Percentiles rank a stretch among this genome's conserved stretches.
Evolutionary conservation across 2,888 invertebrate genomes (phyloP).

Genomic region (Philonicus albiceps): DNA sequence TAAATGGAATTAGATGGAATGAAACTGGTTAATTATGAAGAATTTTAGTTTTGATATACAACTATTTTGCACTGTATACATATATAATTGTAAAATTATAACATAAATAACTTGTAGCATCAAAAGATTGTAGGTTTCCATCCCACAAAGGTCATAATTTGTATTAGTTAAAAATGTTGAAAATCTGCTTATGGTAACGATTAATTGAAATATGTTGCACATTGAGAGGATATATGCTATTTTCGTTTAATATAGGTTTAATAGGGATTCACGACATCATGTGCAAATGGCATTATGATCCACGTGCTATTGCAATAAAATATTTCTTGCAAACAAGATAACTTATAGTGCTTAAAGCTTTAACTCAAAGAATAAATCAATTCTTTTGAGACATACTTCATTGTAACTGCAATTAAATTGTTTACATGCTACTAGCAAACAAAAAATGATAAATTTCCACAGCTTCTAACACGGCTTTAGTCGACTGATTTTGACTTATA

Average conservation of each 20-base stretch:
- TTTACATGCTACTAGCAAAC: neutral
- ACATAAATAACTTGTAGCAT: too few species aligned
- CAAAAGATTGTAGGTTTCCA: too few species aligned
- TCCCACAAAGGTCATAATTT: too few species aligned
- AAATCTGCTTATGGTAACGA: neutral
- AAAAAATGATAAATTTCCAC: neutral
- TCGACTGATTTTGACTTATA: neutral
- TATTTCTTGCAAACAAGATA: neutral
- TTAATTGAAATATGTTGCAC: neutral
- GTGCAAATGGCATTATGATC: neutral
- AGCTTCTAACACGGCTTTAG: neutral
- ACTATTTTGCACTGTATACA: too few species aligned
- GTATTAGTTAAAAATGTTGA: too few species aligned
- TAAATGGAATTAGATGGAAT: too few species aligned
- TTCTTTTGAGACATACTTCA: neutral
- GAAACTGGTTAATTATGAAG: too few species aligned
- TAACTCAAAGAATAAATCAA: slow-evolving; percentile 9
- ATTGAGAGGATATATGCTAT: neutral
- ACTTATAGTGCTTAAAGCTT: neutral
- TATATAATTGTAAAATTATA: too few species aligned
- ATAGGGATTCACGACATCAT: neutral
- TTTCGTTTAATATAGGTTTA: neutral
- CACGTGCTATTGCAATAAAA: neutral
- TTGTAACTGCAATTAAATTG: slow-evolving; percentile 11
- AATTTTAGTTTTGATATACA: too few species aligned